Evolutionary conservation across 2,888 invertebrate species (phyloP).

Genomic region (Schizotus pectinicornis): DNA sequence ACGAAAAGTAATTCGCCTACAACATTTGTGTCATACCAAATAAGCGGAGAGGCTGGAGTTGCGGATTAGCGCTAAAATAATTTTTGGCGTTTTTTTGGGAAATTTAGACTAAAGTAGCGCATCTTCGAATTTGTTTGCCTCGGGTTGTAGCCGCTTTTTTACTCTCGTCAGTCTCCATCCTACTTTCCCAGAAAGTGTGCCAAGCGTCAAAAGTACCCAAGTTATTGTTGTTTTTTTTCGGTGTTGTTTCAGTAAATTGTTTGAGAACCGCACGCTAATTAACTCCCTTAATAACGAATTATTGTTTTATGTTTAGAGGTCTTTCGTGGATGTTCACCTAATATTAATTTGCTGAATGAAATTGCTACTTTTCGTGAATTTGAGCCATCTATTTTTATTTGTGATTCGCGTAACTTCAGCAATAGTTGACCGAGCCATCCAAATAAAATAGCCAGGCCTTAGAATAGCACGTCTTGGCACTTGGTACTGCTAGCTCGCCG

Average conservation of each 20-base stretch:
- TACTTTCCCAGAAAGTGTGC: conserved; percentile 50
- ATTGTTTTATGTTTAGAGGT: neutral
- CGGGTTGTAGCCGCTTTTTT: conserved; percentile 31
- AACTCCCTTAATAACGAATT: neutral
- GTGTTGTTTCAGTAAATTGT: neutral
- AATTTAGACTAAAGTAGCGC: conserved; percentile 29
- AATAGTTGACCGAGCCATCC: conserved; percentile 36
- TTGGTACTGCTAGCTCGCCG: conserved; percentile 17
- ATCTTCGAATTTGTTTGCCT: conserved; percentile 32
- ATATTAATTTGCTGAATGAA: conserved; percentile 29
- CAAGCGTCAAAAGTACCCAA: conserved; percentile 31
- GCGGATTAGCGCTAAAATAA: no score
- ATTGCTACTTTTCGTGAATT: conserved; percentile 23
- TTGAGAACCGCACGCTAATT: neutral
- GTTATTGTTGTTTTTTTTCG: conserved; percentile 10
- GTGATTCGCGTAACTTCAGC: conserved; percentile 36
- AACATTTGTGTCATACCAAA: neutral
- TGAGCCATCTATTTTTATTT: conserved; percentile 40
- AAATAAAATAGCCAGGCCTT: conserved; percentile 47
- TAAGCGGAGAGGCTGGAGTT: conserved; percentile 5
- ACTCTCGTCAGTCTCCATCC: conserved; percentile 36
- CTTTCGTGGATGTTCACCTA: neutral
- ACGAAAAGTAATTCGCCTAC: conserved; percentile 10
- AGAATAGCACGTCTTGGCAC: conserved; percentile 49
- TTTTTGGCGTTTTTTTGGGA: no score